Percentiles rank a stretch among this genome's conserved stretches.
phyloP scores from a whole-genome alignment of 1,140 invertebrate species.

The Danaus melanippus region DNA sequence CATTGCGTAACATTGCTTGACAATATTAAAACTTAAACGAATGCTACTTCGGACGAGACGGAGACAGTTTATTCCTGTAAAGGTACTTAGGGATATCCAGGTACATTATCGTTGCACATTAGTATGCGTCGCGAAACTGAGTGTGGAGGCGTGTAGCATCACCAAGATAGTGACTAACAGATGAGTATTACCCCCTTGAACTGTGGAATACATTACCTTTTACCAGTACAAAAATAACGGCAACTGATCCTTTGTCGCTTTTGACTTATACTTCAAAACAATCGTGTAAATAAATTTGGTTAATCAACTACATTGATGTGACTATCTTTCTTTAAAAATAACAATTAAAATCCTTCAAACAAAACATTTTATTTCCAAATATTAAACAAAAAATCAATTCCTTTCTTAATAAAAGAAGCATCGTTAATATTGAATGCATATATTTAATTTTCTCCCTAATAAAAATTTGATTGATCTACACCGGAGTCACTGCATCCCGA shows the following conservation, averaged over 20 bases:
- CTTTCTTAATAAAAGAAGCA: no score
- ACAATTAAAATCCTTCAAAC: background rate
- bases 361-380: constrained; percentile 9
- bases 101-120: constrained; percentile 32
- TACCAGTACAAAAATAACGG: constrained; percentile 15
- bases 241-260: constrained; percentile 15
- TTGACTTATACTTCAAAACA: constrained; percentile 4
- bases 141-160: constrained; percentile 49
- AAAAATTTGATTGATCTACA: constrained; percentile 3
- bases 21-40: no score
- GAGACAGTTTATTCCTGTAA: constrained; percentile 13
- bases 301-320: background rate
- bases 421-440: no score
- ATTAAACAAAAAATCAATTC: background rate
- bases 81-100: constrained; percentile 18
- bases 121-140: constrained; percentile 52
- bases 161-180: constrained; percentile 45
- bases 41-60: no score
- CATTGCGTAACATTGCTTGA: no score
- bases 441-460: no score
- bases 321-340: background rate
- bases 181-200: constrained; percentile 39
- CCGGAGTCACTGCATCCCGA: constrained; percentile 33
- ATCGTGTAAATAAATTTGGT: background rate
- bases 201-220: constrained; percentile 33